These are phyloP conservation scores for Oryzias dopingdopingensis DNA, from an alignment of 2,797 vertebrate species.

Conservation along the genomic window DNA sequence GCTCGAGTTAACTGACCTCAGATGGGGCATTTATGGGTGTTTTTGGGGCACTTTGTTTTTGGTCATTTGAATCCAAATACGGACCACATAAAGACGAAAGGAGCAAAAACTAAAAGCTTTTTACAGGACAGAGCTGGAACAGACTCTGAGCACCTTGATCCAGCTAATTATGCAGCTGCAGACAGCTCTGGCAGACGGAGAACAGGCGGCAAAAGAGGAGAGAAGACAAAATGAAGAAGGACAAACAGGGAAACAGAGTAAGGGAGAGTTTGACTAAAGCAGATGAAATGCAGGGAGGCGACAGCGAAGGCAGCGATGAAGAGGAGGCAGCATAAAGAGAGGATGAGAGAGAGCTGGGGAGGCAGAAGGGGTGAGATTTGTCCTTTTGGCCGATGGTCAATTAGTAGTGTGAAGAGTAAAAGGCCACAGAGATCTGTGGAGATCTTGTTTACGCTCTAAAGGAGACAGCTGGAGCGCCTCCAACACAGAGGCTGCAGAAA, in stretches of 20 bases:
- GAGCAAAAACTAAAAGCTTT: conserved; percentile 30
- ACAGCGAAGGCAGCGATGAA: conserved; percentile 16
- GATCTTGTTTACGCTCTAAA: conserved; percentile 62
- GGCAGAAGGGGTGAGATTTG: conserved; percentile 46
- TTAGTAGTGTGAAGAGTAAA: conserved; percentile 52
- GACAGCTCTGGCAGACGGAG: conserved; percentile 37
- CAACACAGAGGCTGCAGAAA: conserved; percentile 30
- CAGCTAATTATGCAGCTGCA: conserved; percentile 66
- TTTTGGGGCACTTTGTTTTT: conserved; percentile 17
- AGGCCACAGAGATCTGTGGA: conserved; percentile 43
- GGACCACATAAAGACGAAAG: conserved; percentile 7
- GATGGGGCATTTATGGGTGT: not conserved
- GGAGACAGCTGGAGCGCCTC: conserved; percentile 60
- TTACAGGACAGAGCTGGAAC: conserved; percentile 54
- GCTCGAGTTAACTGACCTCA: too few relatives aligned
- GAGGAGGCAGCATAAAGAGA: conserved; percentile 33
- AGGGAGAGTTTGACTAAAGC: conserved; percentile 13
- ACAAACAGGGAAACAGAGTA: conserved; percentile 17
- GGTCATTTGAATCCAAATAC: conserved; percentile 10
- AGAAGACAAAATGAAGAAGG: conserved; percentile 25
- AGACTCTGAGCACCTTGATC: conserved; percentile 33
- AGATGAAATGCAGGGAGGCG: conserved; percentile 26
- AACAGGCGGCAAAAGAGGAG: conserved; percentile 2
- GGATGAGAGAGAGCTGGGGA: conserved; percentile 34
- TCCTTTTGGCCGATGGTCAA: conserved; percentile 64